Conservation (phyloP, 2,888 invertebrate genomes). For the Brenthis daphne region DNA sequence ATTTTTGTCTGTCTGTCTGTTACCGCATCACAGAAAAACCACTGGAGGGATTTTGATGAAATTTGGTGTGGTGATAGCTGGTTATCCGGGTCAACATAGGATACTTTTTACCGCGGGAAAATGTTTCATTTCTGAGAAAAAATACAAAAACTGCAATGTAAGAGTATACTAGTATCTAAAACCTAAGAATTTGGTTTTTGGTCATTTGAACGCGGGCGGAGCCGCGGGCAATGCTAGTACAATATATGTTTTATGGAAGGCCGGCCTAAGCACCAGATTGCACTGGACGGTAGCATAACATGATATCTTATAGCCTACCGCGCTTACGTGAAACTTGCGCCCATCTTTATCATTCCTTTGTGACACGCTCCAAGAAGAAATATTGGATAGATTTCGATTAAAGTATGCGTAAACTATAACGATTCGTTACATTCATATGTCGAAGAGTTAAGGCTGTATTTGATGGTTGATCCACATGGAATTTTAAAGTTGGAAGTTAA, state of each 20-base stretch:
- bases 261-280: slow-evolving; percentile 22
- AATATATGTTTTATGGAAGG: slow-evolving; percentile 13
- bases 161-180: too few species aligned
- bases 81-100: too few species aligned
- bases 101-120: too few species aligned
- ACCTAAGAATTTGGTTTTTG: too few species aligned
- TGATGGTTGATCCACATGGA: not conserved
- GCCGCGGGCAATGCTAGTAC: not conserved
- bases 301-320: slow-evolving; percentile 61
- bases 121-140: too few species aligned
- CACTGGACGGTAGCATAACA: slow-evolving; percentile 60
- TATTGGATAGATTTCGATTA: slow-evolving; percentile 39
- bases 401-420: slow-evolving; percentile 28
- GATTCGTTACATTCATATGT: slow-evolving; percentile 14
- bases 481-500: too few species aligned
- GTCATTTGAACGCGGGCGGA: too few species aligned
- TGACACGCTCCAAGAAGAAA: slow-evolving; percentile 39
- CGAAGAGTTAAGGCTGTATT: not conserved
- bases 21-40: too few species aligned
- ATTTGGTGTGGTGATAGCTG: too few species aligned
- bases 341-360: slow-evolving; percentile 41
- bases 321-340: slow-evolving; percentile 58
- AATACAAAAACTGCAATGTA: too few species aligned
- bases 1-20: too few species aligned
- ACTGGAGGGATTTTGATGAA: too few species aligned